These are phyloP conservation scores for Mobula hypostoma DNA, from an alignment of 2,113 vertebrate species.

Conservation along the genomic window DNA sequence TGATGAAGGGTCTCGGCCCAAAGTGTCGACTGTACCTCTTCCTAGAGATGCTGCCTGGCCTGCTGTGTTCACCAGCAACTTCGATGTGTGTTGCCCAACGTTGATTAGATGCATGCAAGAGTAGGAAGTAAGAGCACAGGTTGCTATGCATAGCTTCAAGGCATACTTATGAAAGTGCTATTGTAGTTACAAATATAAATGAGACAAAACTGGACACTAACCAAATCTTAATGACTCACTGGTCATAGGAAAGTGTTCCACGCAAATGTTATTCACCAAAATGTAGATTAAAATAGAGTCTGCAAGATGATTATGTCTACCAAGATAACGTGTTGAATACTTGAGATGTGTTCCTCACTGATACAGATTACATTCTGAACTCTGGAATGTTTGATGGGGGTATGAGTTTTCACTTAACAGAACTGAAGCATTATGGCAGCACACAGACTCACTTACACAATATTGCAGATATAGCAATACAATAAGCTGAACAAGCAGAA, in stretches of 20 bases:
- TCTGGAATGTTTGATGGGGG: neutral
- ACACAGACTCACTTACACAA: neutral
- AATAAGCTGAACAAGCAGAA: neutral
- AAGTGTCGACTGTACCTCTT: no score
- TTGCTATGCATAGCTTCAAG: neutral
- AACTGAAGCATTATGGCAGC: neutral
- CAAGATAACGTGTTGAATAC: neutral
- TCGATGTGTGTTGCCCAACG: neutral
- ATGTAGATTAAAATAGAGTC: neutral
- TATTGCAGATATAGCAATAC: neutral
- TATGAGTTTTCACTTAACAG: neutral
- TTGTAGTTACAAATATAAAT: neutral
- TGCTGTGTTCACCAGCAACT: no score
- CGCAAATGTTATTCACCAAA: neutral
- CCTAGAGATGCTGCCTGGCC: no score
- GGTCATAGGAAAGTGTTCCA: no score
- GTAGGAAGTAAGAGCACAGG: neutral
- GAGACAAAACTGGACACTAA: neutral
- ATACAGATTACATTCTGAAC: neutral
- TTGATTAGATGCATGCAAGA: neutral
- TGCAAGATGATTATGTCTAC: neutral
- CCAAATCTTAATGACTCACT: neutral
- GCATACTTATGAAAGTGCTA: neutral
- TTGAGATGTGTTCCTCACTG: neutral
- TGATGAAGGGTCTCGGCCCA: no score